Evolutionary conservation across 1,140 invertebrate genomes (phyloP), one percentile per base, ranked within the genome.

Genomic region (Pemphigus obesinymphae): DNA sequence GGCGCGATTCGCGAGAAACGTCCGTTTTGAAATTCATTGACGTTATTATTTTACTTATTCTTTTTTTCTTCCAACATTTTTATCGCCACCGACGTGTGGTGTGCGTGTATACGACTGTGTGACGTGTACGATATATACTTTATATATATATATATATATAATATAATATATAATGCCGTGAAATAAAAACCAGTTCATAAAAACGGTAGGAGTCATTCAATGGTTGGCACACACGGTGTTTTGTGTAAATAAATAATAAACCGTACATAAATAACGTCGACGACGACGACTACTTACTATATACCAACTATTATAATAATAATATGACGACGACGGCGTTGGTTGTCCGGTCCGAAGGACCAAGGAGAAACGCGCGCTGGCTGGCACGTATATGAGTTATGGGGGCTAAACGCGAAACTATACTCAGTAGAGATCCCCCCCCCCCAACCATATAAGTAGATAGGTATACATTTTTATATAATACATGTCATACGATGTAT

Each of bases 161-260:
- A 15, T 20, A 37, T 10, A 3, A n/a, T 45, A 26, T 48, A 53
- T 75, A 53, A 53, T 40, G 53, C 75, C 50, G 50, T 78, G 75
- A 78, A 53, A 53, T 76, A 50, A 76, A 76, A 78, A 78, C 75
- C 75, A 78, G 75, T 78, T 78, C 75, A 78, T 78, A 78, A 78
- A 78, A 78, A 78, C 75, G 75, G 75, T 78, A 78, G 75, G 75
- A 78, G 75, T 78, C 75, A 43, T 78, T 78, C 75, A 78, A 58
- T 50, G 75, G 75, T 58, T 58, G 75, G 75, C 50, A 61, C 75
- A 78, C 75, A 78, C 75, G 13, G 75, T 78, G 48, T 78, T 78
- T 78, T 78, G 75, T 78, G 75, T 78, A 78, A 78, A 78, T 78
- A 78, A 78, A 78, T 78, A 78, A 78, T 78, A 78, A 78, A 78